phyloP scores from a whole-genome alignment of 2,888 invertebrate species.

The Parapristionchus giblindavisi region DNA sequence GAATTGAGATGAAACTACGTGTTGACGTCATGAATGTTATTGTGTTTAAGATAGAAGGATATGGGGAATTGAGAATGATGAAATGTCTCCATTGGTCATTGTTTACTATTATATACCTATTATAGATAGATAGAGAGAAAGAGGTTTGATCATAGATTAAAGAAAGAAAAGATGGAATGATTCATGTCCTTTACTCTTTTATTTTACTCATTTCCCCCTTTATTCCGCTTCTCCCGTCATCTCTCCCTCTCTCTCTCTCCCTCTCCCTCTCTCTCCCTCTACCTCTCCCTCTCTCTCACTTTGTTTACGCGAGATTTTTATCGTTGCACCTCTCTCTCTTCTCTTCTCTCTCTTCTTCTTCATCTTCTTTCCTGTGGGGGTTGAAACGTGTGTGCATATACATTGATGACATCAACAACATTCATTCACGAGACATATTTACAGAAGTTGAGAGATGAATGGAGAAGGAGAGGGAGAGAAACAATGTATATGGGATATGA shows the following conservation, averaged over 20 bases:
- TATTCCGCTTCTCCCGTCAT: slow-evolving; percentile 9
- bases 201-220: no score
- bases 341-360: neutral
- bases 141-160: no score
- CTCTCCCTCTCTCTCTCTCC: slow-evolving; percentile 17
- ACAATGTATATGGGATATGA: neutral
- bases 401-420: neutral
- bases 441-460: neutral
- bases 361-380: no score
- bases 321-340: neutral
- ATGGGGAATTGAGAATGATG: no score
- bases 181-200: no score
- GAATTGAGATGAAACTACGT: no score
- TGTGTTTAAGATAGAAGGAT: no score
- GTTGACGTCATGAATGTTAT: no score
- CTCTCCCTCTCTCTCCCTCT: neutral
- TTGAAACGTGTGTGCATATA: neutral
- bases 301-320: neutral
- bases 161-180: no score
- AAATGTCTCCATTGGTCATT: no score
- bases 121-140: no score
- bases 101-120: no score
- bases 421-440: neutral
- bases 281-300: neutral
- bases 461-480: neutral